A percentile compares a stretch with the other conserved stretches of the same genome.
Conservation (phyloP, 2,888 invertebrate species). For the Tanypteryx hageni region DNA sequence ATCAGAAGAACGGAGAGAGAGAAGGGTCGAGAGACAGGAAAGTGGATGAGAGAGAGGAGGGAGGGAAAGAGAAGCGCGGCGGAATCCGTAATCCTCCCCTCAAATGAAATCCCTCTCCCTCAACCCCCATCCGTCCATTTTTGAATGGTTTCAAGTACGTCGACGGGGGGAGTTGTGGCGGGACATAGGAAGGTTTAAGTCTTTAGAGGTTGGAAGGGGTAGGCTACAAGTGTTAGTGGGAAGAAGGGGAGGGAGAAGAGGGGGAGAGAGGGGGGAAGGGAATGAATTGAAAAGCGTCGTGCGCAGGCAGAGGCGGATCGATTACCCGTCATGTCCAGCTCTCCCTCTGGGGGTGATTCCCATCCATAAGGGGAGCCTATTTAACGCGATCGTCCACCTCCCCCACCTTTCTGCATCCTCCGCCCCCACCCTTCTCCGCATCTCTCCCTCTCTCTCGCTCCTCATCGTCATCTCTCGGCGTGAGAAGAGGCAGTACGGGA, state of each 20-base stretch:
- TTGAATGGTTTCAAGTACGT: neutral
- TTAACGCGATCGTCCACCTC: conserved; percentile 33
- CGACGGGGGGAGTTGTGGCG: neutral
- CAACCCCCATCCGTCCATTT: neutral
- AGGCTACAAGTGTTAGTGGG: neutral
- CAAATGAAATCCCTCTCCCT: neutral
- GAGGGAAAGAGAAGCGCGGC: neutral
- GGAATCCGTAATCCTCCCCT: conserved; percentile 21
- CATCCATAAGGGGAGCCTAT: conserved; percentile 29
- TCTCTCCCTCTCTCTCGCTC: neutral
- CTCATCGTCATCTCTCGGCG: neutral
- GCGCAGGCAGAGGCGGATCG: conserved; percentile 35
- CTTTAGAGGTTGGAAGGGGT: neutral
- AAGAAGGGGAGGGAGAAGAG: neutral
- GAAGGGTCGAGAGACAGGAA: too few relatives aligned
- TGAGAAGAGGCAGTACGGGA: conserved; percentile 2
- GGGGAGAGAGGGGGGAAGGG: neutral
- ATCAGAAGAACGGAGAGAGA: too few relatives aligned
- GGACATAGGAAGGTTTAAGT: neutral
- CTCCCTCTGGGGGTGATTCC: conserved; percentile 36
- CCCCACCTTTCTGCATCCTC: neutral
- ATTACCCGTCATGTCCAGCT: conserved; percentile 47
- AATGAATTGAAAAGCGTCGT: conserved; percentile 29
- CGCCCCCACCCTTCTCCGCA: neutral
- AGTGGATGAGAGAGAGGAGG: too few relatives aligned